These are phyloP conservation scores for Cybosia mesomella DNA, from an alignment of 2,888 invertebrate genomes.

Conservation along the genomic window DNA sequence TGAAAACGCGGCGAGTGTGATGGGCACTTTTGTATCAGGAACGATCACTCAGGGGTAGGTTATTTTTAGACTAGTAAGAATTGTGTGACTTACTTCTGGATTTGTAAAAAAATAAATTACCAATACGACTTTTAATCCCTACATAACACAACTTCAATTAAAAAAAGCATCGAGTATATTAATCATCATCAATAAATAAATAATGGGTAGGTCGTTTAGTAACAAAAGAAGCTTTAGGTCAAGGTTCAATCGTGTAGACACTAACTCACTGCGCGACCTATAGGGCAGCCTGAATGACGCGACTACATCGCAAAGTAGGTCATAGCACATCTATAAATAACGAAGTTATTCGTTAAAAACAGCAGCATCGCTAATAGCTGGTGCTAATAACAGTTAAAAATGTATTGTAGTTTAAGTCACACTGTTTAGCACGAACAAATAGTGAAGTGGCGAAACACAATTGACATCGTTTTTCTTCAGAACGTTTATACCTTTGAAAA, in stretches of 20 bases:
- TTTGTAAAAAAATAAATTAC: no score
- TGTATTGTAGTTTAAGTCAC: constrained; percentile 18
- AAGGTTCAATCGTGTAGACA: constrained; percentile 8
- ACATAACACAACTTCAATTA: no score
- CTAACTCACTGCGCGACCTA: neutral
- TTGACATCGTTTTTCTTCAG: constrained; percentile 20
- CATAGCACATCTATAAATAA: constrained; percentile 9
- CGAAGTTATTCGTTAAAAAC: constrained; percentile 19
- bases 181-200: neutral
- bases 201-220: neutral
- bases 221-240: constrained; percentile 22
- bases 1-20: no score
- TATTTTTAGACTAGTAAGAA: no score
- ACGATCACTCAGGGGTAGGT: no score
- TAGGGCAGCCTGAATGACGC: constrained; percentile 7
- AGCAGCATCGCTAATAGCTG: constrained; percentile 22
- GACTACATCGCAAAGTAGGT: constrained; percentile 8
- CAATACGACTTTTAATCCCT: no score
- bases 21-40: no score
- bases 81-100: no score
- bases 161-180: no score
- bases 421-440: constrained; percentile 27
- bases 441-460: constrained; percentile 30
- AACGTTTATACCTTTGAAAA: constrained; percentile 11
- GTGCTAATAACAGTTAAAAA: constrained; percentile 34